These are phyloP conservation scores for Parelbella ahira DNA, from an alignment of 2,888 invertebrate species.

Conservation along the genomic window DNA sequence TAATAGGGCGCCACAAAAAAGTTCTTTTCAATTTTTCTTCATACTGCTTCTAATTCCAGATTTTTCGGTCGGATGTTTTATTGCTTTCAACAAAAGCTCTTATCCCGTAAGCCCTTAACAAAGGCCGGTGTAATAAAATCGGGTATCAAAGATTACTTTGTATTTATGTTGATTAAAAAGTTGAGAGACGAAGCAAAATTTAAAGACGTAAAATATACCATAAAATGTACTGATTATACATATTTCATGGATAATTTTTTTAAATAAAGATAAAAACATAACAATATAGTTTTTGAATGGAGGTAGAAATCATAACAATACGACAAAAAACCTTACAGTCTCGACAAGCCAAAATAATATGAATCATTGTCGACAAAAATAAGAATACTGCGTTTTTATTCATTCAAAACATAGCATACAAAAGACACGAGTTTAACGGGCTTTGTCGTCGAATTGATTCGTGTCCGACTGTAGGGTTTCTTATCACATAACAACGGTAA, in stretches of 20 bases:
- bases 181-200: too few species aligned
- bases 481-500: slow-evolving; percentile 58
- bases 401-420: slow-evolving; percentile 29
- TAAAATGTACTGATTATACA: too few species aligned
- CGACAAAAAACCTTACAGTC: too few species aligned
- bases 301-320: too few species aligned
- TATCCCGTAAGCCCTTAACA: slow-evolving; percentile 9
- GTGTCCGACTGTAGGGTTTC: slow-evolving; percentile 47
- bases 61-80: slow-evolving; percentile 28
- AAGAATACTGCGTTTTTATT: too few species aligned
- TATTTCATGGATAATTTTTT: too few species aligned
- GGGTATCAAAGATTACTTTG: slow-evolving; percentile 2
- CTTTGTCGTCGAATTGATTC: slow-evolving; percentile 31
- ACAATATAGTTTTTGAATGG: too few species aligned
- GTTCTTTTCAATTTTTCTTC: slow-evolving; percentile 23
- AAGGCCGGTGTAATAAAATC: slow-evolving; percentile 12
- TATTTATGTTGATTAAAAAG: slow-evolving; percentile 9
- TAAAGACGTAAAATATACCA: too few species aligned
- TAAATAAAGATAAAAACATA: too few species aligned
- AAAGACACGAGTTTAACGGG: slow-evolving; percentile 31
- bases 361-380: too few species aligned
- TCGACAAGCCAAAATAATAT: too few species aligned
- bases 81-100: slow-evolving; percentile 13
- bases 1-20: too few species aligned
- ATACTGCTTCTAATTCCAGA: slow-evolving; percentile 21